phyloP scores from a whole-genome alignment of 2,888 invertebrate genomes.

The Drymonia ruficornis region DNA sequence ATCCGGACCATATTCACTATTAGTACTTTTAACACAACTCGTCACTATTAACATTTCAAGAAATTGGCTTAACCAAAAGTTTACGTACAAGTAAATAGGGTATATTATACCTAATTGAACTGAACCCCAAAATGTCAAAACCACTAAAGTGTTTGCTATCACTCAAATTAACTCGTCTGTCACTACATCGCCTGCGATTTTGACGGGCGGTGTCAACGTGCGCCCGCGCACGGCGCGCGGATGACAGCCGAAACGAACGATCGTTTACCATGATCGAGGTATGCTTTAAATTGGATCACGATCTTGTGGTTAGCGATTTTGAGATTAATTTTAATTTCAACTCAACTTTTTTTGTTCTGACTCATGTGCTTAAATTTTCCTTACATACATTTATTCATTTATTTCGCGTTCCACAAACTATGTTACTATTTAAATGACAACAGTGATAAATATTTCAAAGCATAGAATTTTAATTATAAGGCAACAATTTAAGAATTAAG shows the following conservation, averaged over 20 bases:
- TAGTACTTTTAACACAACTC: too few relatives aligned
- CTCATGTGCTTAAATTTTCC: background rate
- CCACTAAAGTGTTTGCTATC: conserved; percentile 50
- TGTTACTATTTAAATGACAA: too few relatives aligned
- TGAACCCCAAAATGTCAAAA: conserved; percentile 37
- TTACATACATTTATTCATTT: too few relatives aligned
- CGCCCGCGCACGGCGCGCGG: conserved; percentile 46
- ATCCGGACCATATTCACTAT: too few relatives aligned
- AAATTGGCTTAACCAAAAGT: too few relatives aligned
- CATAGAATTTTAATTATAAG: too few relatives aligned
- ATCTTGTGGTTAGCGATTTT: conserved; percentile 33
- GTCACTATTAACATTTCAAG: too few relatives aligned
- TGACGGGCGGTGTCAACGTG: conserved; percentile 70
- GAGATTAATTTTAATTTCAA: conserved; percentile 11
- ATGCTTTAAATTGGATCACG: conserved; percentile 66
- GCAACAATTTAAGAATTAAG: too few relatives aligned
- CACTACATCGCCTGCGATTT: conserved; percentile 64
- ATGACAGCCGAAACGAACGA: conserved; percentile 60
- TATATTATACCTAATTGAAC: too few relatives aligned
- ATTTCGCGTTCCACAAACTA: too few relatives aligned
- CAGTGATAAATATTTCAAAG: too few relatives aligned
- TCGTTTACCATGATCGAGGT: conserved; percentile 37
- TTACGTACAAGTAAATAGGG: too few relatives aligned
- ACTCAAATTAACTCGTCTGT: conserved; percentile 78
- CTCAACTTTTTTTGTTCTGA: background rate